These are phyloP conservation scores for Coptotermes formosanus DNA, from an alignment of 1,140 invertebrate genomes.

Conservation along the genomic window DNA sequence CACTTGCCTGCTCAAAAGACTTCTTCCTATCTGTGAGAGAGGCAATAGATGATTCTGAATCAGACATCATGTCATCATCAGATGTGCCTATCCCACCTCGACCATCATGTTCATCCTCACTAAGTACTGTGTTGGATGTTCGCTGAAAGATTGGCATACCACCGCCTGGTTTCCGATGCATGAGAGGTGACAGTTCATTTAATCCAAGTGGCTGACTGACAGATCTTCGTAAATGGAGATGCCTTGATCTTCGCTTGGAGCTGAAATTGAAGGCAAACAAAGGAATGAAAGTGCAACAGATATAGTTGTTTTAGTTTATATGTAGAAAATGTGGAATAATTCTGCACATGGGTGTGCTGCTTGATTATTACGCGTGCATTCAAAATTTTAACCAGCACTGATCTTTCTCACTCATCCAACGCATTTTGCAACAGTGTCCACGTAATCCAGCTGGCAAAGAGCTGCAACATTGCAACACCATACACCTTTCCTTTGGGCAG, in stretches of 20 bases:
- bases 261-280: background rate
- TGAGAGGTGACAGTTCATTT: slow-evolving; percentile 60
- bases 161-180: slow-evolving; percentile 51
- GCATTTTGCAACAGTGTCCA: too few relatives aligned
- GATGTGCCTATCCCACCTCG: slow-evolving; percentile 53
- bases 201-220: slow-evolving; percentile 71
- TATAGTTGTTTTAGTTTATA: too few relatives aligned
- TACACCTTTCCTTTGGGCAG: too few relatives aligned
- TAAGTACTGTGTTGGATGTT: slow-evolving; percentile 50
- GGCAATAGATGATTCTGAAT: slow-evolving; percentile 59
- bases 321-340: background rate
- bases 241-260: slow-evolving; percentile 8
- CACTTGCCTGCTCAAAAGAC: slow-evolving; percentile 47
- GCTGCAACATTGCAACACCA: too few relatives aligned
- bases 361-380: too few relatives aligned
- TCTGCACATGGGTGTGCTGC: background rate
- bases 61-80: slow-evolving; percentile 59
- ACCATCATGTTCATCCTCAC: slow-evolving; percentile 58
- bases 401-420: too few relatives aligned
- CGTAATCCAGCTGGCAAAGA: too few relatives aligned
- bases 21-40: slow-evolving; percentile 57
- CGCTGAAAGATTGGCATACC: slow-evolving; percentile 33
- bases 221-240: slow-evolving; percentile 61
- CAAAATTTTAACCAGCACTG: too few relatives aligned
- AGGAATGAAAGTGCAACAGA: background rate